Percentiles rank a stretch among this genome's conserved stretches.
These are phyloP conservation scores for Tupiocoris notatus DNA, from an alignment of 2,888 invertebrate genomes.

Conservation along the genomic window DNA sequence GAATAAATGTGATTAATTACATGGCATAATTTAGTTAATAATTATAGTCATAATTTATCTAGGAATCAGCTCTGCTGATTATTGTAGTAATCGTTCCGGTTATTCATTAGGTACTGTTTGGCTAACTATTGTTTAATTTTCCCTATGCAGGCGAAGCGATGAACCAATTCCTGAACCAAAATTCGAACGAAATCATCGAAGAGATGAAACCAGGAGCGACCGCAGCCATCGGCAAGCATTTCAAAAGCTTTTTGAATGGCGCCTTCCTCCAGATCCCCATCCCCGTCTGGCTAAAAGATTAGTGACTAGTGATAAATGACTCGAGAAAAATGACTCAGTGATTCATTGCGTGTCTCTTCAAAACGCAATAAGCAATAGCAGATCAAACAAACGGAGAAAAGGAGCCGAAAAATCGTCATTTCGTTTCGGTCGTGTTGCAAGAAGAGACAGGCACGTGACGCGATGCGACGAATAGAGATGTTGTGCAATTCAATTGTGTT, in stretches of 20 bases:
- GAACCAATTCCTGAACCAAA: conserved; percentile 80
- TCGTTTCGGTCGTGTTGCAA: not conserved
- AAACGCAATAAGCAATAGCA: too few relatives aligned
- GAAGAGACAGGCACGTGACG: not conserved
- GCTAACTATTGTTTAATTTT: too few relatives aligned
- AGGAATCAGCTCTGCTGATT: too few relatives aligned
- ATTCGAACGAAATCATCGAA: conserved; percentile 74
- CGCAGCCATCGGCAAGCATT: conserved; percentile 68
- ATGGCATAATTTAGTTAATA: too few relatives aligned
- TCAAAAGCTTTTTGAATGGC: conserved; percentile 69
- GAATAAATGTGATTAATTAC: too few relatives aligned
- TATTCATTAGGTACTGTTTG: too few relatives aligned
- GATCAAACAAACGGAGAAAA: too few relatives aligned
- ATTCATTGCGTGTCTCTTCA: too few relatives aligned
- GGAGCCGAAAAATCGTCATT: not conserved
- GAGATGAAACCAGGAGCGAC: conserved; percentile 79
- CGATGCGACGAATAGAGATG: not conserved
- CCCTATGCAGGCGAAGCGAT: conserved; percentile 78
- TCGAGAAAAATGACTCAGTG: not conserved
- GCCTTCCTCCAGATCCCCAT: conserved; percentile 72
- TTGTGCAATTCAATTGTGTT: not conserved
- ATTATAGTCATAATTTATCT: too few relatives aligned
- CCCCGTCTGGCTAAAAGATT: conserved; percentile 56
- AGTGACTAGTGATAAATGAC: not conserved
- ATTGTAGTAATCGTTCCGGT: too few relatives aligned